These are phyloP conservation scores for Anguilla anguilla DNA, from an alignment of 2,797 vertebrate species.

Conservation along the genomic window DNA sequence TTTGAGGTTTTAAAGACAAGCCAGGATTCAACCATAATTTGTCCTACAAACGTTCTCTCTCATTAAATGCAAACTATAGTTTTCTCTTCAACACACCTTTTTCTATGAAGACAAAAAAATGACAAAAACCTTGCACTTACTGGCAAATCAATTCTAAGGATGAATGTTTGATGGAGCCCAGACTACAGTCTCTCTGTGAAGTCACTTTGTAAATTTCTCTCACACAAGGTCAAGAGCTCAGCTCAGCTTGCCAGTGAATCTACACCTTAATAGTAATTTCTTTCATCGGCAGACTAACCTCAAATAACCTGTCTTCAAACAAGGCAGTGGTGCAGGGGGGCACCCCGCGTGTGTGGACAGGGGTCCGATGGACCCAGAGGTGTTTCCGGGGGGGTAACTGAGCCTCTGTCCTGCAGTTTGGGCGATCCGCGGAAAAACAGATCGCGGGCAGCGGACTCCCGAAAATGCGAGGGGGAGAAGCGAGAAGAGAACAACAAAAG, in stretches of 20 bases:
- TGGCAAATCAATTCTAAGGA: not conserved
- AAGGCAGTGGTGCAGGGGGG: too few relatives aligned
- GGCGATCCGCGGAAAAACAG: conserved; percentile 18
- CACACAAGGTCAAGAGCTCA: conserved; percentile 6
- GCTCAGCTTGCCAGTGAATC: not conserved
- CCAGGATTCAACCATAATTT: not conserved
- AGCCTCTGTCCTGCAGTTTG: not conserved
- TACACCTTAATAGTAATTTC: not conserved
- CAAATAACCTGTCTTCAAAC: not conserved
- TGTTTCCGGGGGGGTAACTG: not conserved
- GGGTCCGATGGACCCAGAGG: not conserved
- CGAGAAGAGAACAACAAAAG: conserved; percentile 21
- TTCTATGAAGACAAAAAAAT: not conserved
- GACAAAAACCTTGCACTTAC: not conserved
- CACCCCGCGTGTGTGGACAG: not conserved
- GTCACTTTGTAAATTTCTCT: conserved; percentile 8
- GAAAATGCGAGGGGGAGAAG: not conserved
- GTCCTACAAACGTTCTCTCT: not conserved
- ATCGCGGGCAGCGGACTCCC: conserved; percentile 30
- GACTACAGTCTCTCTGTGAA: not conserved
- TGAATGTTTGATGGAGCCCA: not conserved
- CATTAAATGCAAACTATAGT: not conserved
- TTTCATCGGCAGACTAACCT: not conserved
- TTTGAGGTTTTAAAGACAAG: not conserved
- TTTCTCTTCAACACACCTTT: not conserved